These are phyloP conservation scores for Panagrolaimus sp. DNA, from an alignment of 1,140 invertebrate genomes.

Conservation along the genomic window DNA sequence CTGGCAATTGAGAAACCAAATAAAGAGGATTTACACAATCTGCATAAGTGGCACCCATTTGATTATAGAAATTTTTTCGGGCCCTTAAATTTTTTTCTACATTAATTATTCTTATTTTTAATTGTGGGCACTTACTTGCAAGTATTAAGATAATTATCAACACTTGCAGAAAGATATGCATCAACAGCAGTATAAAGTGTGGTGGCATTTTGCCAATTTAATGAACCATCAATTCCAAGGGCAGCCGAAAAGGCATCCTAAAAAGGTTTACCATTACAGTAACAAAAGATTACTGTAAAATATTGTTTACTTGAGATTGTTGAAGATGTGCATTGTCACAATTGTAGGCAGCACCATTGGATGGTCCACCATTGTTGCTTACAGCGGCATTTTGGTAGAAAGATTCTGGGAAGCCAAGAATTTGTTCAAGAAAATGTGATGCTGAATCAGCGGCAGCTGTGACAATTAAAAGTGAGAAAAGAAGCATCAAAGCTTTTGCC, in stretches of 20 bases:
- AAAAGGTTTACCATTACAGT: background rate
- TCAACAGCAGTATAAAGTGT: background rate
- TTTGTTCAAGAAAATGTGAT: no score
- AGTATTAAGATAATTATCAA: background rate
- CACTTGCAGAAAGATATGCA: background rate
- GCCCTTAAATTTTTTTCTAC: no score
- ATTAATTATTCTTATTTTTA: no score
- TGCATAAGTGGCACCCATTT: background rate
- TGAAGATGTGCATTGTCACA: background rate
- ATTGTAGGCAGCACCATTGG: slow-evolving; percentile 6
- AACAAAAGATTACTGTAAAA: no score
- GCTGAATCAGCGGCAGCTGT: no score
- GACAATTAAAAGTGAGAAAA: no score
- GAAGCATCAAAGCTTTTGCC: no score
- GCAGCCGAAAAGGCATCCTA: background rate
- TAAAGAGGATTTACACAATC: background rate
- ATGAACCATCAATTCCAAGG: background rate
- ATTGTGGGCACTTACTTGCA: no score
- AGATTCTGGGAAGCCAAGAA: no score
- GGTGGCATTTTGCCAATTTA: background rate
- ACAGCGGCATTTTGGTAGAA: no score
- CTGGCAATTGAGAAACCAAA: background rate
- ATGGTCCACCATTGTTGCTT: no score
- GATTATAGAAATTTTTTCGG: slow-evolving; percentile 9
- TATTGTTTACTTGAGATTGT: no score